phyloP scores from a whole-genome alignment of 1,140 invertebrate genomes.

The Hypsibius dujardini region DNA sequence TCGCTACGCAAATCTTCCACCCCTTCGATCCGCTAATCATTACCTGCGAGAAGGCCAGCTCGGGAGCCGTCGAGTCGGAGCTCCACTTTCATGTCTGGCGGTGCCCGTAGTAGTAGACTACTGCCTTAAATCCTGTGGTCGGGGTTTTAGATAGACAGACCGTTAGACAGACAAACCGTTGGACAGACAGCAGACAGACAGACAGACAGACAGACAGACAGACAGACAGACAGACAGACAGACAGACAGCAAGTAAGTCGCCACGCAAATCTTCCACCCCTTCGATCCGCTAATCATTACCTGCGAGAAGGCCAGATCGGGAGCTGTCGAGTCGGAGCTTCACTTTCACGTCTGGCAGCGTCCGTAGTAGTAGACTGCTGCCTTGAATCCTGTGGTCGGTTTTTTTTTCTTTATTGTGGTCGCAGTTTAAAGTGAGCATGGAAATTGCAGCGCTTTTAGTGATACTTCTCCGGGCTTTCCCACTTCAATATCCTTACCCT shows the following conservation, averaged over 20 bases:
- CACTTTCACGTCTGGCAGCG: neutral
- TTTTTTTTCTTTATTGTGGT: no score
- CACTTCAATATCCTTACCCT: no score
- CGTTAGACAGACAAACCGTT: no score
- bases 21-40: constrained; percentile 9
- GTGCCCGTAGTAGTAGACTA: neutral
- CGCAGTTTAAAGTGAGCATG: no score
- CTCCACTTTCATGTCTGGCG: neutral
- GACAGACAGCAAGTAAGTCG: neutral
- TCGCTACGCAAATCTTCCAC: constrained; percentile 3
- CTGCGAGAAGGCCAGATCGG: neutral
- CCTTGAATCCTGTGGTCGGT: no score
- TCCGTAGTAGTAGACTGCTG: neutral
- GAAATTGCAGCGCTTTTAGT: no score
- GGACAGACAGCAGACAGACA: no score
- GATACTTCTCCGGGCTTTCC: no score
- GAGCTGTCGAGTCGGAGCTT: neutral
- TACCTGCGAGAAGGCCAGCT: neutral
- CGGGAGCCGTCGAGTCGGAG: neutral
- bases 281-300: constrained; percentile 12
- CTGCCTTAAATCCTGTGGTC: no score
- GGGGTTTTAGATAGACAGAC: no score
- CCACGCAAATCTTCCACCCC: constrained; percentile 11
- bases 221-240: neutral
- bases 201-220: no score